Conservation (phyloP, 2,888 invertebrate genomes). For the Strigamia maritima region DNA sequence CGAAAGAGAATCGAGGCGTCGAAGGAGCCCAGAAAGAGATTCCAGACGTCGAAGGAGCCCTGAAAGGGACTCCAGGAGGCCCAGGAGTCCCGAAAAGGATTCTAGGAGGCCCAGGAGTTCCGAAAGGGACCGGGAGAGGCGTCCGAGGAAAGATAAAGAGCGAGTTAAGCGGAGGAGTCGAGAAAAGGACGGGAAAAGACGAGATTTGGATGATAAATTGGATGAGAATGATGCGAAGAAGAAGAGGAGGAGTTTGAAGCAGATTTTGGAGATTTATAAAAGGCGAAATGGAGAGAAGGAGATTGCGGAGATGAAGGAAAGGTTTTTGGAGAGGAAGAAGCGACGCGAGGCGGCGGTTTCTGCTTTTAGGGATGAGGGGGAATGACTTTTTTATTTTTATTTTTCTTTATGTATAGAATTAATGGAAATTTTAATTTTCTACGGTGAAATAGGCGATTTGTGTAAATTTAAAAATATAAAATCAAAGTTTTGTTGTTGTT, state of each 20-base stretch:
- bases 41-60: background rate
- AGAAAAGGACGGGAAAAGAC: background rate
- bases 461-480: too few relatives aligned
- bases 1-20: background rate
- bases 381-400: too few relatives aligned
- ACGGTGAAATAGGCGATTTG: too few relatives aligned
- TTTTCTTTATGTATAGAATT: too few relatives aligned
- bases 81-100: background rate
- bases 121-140: background rate
- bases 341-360: too few relatives aligned
- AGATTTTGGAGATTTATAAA: background rate
- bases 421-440: too few relatives aligned
- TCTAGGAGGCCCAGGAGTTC: background rate
- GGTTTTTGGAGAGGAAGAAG: background rate
- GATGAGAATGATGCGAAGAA: background rate
- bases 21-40: background rate
- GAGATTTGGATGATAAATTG: background rate
- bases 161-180: background rate
- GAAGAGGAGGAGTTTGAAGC: background rate
- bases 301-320: slow-evolving; percentile 10
- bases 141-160: background rate
- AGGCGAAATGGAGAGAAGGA: slow-evolving; percentile 11
- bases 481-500: too few relatives aligned
- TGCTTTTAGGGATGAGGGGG: too few relatives aligned
- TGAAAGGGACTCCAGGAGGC: background rate